A percentile compares a stretch with the other conserved stretches of the same genome.
Conservation (phyloP, 30 jellyfish, hydroid and myxozoan species). For the Sanderia malayensis region DNA sequence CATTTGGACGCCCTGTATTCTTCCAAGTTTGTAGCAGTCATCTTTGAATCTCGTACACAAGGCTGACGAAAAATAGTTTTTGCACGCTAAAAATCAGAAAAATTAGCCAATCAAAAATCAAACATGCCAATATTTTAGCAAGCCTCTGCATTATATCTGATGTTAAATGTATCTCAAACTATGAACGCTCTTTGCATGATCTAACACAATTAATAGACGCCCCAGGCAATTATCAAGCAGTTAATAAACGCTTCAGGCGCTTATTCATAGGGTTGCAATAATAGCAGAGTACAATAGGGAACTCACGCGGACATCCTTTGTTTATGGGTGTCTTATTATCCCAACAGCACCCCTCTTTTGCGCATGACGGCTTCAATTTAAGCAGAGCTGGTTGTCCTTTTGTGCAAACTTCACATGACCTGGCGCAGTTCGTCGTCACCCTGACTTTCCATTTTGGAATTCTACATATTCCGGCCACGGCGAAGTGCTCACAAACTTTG, state of each 20-base stretch:
- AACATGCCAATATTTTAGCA: background rate
- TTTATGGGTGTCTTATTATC: conserved; percentile 52
- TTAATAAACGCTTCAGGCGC: background rate
- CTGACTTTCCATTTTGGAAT: background rate
- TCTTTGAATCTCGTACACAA: conserved; percentile 40
- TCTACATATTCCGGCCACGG: conserved; percentile 41
- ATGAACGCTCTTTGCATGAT: too few relatives aligned
- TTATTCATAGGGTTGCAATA: background rate
- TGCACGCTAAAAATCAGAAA: conserved; percentile 38
- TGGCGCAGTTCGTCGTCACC: conserved; percentile 47
- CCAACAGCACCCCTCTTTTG: conserved; percentile 73
- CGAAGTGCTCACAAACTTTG: conserved; percentile 26
- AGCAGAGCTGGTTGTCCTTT: conserved; percentile 29
- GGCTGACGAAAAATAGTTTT: conserved; percentile 16
- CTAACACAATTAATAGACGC: background rate
- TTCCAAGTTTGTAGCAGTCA: conserved; percentile 24
- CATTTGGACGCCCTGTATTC: conserved; percentile 66
- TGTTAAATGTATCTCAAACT: too few relatives aligned
- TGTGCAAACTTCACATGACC: conserved; percentile 53
- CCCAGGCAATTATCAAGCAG: background rate
- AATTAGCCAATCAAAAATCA: background rate
- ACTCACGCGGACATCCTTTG: conserved; percentile 79
- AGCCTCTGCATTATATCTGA: background rate
- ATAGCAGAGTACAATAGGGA: background rate
- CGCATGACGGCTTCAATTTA: conserved; percentile 40